These are phyloP conservation scores for Thryonomys swinderianus DNA, from an alignment of 2,113 vertebrate genomes.

Conservation along the genomic window DNA sequence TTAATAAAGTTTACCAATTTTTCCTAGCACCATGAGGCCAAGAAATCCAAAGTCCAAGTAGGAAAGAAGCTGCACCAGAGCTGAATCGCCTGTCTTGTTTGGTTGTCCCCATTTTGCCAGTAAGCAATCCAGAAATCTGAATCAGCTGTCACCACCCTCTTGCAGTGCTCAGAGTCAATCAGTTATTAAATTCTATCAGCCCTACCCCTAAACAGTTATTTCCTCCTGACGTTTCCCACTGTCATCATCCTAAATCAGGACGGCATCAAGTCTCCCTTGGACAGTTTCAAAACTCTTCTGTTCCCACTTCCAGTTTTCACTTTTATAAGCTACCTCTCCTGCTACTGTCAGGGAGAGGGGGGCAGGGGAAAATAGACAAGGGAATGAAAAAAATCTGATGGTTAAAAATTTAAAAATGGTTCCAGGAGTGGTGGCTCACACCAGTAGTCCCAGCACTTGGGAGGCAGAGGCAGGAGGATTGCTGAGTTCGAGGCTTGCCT, in stretches of 20 bases:
- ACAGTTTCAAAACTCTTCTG: neutral
- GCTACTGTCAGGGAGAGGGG: neutral
- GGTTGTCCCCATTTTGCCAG: neutral
- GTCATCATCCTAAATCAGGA: neutral
- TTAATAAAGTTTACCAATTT: neutral
- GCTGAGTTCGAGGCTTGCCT: no score
- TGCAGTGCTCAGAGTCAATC: neutral
- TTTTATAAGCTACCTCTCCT: neutral
- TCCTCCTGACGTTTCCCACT: neutral
- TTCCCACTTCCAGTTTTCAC: neutral
- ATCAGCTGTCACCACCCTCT: neutral
- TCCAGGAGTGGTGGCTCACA: no score
- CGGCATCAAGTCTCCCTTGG: neutral
- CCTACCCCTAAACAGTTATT: neutral
- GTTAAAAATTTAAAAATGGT: no score
- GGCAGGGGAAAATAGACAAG: no score
- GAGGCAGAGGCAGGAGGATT: no score
- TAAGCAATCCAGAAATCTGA: neutral
- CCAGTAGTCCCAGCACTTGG: no score
- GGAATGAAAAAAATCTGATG: no score
- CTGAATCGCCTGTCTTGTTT: neutral
- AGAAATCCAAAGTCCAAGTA: neutral
- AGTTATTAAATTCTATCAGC: neutral
- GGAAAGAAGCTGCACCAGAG: neutral
- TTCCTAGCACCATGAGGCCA: neutral